Evolutionary conservation across 2,113 vertebrate genomes (phyloP), one percentile per base, ranked within the genome.

Genomic region (Balaeniceps rex): DNA sequence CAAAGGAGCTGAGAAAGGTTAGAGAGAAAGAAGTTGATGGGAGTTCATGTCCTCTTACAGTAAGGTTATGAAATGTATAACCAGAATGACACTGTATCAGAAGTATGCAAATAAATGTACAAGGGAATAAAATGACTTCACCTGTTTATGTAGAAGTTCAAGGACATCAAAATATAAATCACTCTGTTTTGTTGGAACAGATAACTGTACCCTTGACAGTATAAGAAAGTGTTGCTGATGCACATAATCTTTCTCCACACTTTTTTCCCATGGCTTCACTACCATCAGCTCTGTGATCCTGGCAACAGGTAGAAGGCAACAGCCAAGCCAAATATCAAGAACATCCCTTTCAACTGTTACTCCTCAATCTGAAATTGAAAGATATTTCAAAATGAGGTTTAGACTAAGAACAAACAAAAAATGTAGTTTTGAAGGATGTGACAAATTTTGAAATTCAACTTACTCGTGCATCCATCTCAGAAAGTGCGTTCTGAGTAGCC

Each of bases 101-200:
- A 55, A 93, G 72, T 82, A 83, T 31, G 54, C 38, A 95, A 85
- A 95, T 83, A 93, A 92, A 96, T 29, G 85, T 75, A 88, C 55
- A 57, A 61, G 76, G 71, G 95, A 83, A 60, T 88, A 72, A 93
- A 46, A 68, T 78, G 25, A 69, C 87, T 96, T 96, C 88, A 93
- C 78, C 79, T 94, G 86, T 94, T 97, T 64, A 89, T 82, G 87
- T 34, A 61, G 76, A 97, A 85, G 90, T 83, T 94, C 96, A 90
- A 92, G 96, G 96, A 82, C 93, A 92, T 81, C 82, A 95, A 94
- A 94, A 96, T 80, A 76, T 72, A 93, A 96, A 96, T 94, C 75
- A 85, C 51, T 78, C 87, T 83, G 22, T 93, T 95, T 94, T 96
- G 84, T 49, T 89, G 64, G 64, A 96, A 95, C 82, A 91, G 85